Conservation (phyloP, 2,888 invertebrate species). For the Halictus quadricinctus region DNA sequence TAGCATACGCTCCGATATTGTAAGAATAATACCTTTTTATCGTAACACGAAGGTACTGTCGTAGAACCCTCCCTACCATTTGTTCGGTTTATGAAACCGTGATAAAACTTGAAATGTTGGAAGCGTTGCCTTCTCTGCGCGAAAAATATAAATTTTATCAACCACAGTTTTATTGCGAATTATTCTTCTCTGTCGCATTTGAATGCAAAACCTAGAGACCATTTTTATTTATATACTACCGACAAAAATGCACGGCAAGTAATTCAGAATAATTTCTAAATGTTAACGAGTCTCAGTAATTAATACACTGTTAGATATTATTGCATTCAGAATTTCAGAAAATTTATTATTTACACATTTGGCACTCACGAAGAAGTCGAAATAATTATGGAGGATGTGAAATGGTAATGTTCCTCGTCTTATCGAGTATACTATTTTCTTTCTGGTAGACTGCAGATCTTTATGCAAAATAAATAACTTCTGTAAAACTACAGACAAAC, state of each 20-base stretch:
- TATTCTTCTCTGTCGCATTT: background rate
- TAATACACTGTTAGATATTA: background rate
- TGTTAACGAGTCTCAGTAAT: background rate
- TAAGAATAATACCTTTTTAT: constrained; percentile 22
- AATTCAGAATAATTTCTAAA: background rate
- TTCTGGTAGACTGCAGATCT: too few species aligned
- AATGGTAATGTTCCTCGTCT: too few species aligned
- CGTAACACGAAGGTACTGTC: constrained; percentile 1
- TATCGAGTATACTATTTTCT: too few species aligned
- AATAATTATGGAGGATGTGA: too few species aligned
- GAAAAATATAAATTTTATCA: constrained; percentile 1
- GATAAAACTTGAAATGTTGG: constrained; percentile 21
- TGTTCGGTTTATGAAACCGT: constrained; percentile 1
- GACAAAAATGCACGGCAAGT: background rate
- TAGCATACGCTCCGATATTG: constrained; percentile 10
- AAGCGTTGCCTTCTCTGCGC: background rate
- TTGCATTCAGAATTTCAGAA: too few species aligned
- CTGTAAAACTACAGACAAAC: background rate
- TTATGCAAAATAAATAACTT: too few species aligned
- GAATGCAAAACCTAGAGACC: background rate
- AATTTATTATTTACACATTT: too few species aligned
- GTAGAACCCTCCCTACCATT: background rate
- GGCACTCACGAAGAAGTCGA: too few species aligned
- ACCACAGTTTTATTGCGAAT: background rate
- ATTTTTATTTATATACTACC: background rate